Conservation (phyloP, 2,888 invertebrate species). For the Magallana nippona region DNA sequence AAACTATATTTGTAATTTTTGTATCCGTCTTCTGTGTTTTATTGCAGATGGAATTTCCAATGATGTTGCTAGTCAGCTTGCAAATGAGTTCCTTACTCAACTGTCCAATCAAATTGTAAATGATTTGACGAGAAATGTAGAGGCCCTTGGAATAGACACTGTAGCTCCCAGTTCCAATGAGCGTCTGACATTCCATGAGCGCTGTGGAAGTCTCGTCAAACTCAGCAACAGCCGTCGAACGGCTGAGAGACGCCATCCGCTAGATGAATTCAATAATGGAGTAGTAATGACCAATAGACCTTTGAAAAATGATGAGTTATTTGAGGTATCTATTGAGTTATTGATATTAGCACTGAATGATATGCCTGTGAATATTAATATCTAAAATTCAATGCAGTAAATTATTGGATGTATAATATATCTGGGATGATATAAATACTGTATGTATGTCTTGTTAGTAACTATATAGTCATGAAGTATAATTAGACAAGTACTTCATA, state of each 20-base stretch:
- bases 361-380: no score
- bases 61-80: constrained; percentile 76
- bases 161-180: constrained; percentile 64
- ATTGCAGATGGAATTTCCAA: constrained; percentile 51
- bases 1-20: no score
- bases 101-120: constrained; percentile 73
- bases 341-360: neutral
- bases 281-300: constrained; percentile 80
- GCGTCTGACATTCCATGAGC: constrained; percentile 89
- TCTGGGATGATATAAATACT: no score
- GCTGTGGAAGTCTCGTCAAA: constrained; percentile 93
- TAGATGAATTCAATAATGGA: constrained; percentile 80
- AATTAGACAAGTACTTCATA: neutral
- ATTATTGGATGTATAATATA: no score
- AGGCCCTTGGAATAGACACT: constrained; percentile 52
- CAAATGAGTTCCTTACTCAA: constrained; percentile 72
- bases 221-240: constrained; percentile 76
- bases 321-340: constrained; percentile 72
- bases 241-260: constrained; percentile 76
- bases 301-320: constrained; percentile 77
- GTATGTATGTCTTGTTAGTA: no score
- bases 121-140: constrained; percentile 66
- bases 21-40: neutral
- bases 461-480: neutral
- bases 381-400: no score